These are phyloP conservation scores for Dromococcyx pavoninus DNA, from an alignment of 2,797 vertebrate genomes.

Conservation along the genomic window DNA sequence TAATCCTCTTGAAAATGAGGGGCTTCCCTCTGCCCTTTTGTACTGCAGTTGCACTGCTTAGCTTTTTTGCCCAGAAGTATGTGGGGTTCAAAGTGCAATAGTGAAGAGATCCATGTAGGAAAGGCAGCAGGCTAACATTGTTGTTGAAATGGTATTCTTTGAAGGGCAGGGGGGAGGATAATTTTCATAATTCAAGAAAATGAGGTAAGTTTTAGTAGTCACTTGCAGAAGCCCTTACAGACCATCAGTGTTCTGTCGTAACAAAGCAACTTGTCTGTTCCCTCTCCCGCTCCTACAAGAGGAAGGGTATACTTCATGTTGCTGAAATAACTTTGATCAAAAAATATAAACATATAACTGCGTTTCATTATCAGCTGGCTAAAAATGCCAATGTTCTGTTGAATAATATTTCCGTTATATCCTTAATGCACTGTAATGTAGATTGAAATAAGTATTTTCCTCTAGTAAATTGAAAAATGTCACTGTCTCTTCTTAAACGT, in stretches of 20 bases:
- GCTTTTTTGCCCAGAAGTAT: not conserved
- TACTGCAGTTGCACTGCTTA: not conserved
- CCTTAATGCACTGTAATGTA: not conserved
- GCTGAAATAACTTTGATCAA: not conserved
- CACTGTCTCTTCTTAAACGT: not conserved
- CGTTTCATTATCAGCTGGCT: not conserved
- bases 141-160: not conserved
- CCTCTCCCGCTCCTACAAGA: not conserved
- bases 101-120: not conserved
- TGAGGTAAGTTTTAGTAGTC: not conserved
- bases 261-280: not conserved
- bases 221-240: not conserved
- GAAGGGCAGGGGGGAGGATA: fast-evolving
- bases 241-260: not conserved
- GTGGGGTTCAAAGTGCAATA: not conserved
- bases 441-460: not conserved
- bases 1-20: not conserved
- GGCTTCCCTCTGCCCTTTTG: not conserved
- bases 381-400: not conserved
- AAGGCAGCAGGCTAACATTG: not conserved
- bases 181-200: not conserved
- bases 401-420: not conserved
- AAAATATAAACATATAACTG: not conserved
- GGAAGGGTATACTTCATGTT: not conserved
- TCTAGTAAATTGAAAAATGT: not conserved